These are phyloP conservation scores for Mechanitis messenoides DNA, from an alignment of 2,888 invertebrate genomes.

Conservation along the genomic window DNA sequence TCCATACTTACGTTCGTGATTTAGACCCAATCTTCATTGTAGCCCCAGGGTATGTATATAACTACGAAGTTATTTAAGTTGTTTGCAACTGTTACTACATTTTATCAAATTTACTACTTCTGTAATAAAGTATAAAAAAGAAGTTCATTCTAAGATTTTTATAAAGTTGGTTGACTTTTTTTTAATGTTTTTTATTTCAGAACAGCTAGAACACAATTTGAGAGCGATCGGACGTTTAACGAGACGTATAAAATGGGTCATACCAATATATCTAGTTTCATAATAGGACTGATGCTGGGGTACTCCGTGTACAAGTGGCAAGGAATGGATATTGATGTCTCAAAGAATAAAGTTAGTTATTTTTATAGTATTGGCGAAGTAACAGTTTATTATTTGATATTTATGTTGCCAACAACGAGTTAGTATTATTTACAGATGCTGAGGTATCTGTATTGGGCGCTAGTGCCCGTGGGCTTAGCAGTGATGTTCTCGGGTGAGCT, in stretches of 20 bases:
- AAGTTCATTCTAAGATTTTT: not conserved
- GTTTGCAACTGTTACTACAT: too few relatives aligned
- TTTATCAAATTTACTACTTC: not conserved
- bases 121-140: not conserved
- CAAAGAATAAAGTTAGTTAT: constrained; percentile 32
- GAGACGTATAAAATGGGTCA: constrained; percentile 43
- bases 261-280: constrained; percentile 41
- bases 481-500: constrained; percentile 29
- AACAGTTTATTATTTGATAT: not conserved
- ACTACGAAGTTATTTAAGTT: not conserved
- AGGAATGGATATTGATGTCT: constrained; percentile 27
- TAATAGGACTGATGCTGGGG: constrained; percentile 41
- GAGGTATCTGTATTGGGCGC: constrained; percentile 33
- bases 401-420: not conserved
- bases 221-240: constrained; percentile 35
- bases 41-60: not conserved
- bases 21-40: not conserved
- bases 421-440: constrained; percentile 33
- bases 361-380: not conserved
- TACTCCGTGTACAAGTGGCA: constrained; percentile 39
- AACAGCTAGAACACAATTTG: constrained; percentile 26
- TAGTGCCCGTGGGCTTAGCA: constrained; percentile 27
- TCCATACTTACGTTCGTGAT: constrained; percentile 3
- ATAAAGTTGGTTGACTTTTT: not conserved
- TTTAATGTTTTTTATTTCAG: constrained; percentile 26